phyloP scores from a whole-genome alignment of 2,797 vertebrate species.

The Eulemur mongoz region DNA sequence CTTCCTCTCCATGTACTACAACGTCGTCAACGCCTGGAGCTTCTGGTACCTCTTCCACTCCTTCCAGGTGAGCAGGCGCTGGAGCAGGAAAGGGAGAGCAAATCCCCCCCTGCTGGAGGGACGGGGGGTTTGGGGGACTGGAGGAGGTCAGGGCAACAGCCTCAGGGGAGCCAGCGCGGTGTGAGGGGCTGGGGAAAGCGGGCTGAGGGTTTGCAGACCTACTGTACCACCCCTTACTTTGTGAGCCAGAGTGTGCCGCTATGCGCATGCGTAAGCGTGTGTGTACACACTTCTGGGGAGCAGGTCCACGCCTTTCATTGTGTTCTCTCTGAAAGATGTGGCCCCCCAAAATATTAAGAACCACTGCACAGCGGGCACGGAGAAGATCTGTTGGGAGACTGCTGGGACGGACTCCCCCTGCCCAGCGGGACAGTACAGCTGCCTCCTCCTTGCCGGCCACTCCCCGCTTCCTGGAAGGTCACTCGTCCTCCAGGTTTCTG shows the following conservation, averaged over 20 bases:
- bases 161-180: background rate
- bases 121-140: background rate
- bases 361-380: background rate
- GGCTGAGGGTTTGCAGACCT: background rate
- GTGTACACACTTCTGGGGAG: no score
- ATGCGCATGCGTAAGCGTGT: accelerated
- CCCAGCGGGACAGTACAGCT: no score
- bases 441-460: accelerated
- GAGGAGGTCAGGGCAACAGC: accelerated
- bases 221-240: accelerated
- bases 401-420: background rate
- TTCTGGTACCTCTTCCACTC: constrained; percentile 99
- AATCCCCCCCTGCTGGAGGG: background rate
- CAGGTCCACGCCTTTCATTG: background rate
- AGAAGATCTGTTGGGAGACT: background rate
- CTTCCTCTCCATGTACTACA: constrained; percentile 96
- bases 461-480: background rate
- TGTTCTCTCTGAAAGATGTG: background rate
- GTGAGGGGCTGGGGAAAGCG: accelerated
- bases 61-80: constrained; percentile 90
- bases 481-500: background rate
- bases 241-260: background rate
- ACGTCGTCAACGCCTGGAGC: constrained; percentile 95
- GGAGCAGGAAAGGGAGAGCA: accelerated
- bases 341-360: background rate